Conservation (phyloP, 2,888 invertebrate species). For the Eupithecia subumbrata region DNA sequence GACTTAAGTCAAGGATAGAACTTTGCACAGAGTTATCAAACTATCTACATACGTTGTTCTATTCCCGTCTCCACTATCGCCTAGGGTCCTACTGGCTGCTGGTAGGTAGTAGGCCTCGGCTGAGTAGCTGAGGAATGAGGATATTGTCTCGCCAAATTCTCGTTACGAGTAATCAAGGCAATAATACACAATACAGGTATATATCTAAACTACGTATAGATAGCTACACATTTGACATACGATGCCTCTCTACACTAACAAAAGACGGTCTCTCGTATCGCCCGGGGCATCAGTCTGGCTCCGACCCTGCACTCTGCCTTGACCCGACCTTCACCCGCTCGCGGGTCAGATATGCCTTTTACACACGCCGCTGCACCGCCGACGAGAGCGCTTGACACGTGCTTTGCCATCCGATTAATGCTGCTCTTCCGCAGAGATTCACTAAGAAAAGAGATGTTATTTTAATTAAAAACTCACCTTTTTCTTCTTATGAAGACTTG, state of each 20-base stretch:
- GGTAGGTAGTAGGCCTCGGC: no score
- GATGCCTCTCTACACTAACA: no score
- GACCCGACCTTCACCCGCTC: constrained; percentile 67
- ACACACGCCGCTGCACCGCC: constrained; percentile 33
- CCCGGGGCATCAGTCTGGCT: constrained; percentile 19
- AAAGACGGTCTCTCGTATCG: not conserved
- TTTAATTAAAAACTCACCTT: not conserved
- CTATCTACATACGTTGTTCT: no score
- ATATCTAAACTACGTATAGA: not conserved
- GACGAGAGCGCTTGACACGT: constrained; percentile 26
- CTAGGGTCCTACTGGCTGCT: no score
- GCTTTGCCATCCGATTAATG: constrained; percentile 28
- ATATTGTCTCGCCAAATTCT: not conserved
- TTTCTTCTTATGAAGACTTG: not conserved
- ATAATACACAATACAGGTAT: no score
- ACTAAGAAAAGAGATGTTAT: not conserved
- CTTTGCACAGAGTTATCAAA: no score
- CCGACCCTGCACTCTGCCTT: constrained; percentile 65
- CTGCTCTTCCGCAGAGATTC: not conserved
- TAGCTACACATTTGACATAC: no score
- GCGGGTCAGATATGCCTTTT: constrained; percentile 41
- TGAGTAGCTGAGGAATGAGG: no score
- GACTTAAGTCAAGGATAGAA: not conserved
- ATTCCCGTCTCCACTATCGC: not conserved
- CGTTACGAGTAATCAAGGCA: not conserved